These are phyloP conservation scores for Tholera decimalis DNA, from an alignment of 2,888 invertebrate species.

Conservation along the genomic window DNA sequence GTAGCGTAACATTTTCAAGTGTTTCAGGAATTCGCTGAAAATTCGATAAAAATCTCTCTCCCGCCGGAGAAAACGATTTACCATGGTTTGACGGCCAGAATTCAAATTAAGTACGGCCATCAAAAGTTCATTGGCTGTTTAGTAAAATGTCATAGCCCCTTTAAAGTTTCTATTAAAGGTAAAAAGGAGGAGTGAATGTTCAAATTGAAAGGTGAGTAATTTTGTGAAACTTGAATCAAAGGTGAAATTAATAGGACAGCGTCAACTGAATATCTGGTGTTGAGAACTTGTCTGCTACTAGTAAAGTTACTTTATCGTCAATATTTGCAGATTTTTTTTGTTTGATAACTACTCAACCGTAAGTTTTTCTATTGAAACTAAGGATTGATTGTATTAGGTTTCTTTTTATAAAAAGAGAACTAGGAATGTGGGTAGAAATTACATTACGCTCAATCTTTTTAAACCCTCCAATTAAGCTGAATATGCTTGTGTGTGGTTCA, in stretches of 20 bases:
- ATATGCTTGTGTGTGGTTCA: too few relatives aligned
- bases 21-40: conserved; percentile 51
- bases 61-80: conserved; percentile 26
- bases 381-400: too few relatives aligned
- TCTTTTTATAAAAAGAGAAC: too few relatives aligned
- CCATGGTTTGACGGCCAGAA: conserved; percentile 50
- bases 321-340: too few relatives aligned
- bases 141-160: conserved; percentile 22
- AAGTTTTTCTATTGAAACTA: too few relatives aligned
- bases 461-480: too few relatives aligned
- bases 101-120: conserved; percentile 51
- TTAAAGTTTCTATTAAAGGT: conserved; percentile 35
- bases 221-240: neutral
- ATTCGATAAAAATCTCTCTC: conserved; percentile 26
- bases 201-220: conserved; percentile 3
- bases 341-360: too few relatives aligned
- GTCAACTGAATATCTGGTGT: neutral
- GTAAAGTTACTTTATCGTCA: neutral
- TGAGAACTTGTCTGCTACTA: neutral
- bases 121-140: conserved; percentile 57
- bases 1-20: conserved; percentile 61
- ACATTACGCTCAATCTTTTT: too few relatives aligned
- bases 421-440: too few relatives aligned
- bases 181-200: conserved; percentile 16
- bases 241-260: neutral